These are phyloP conservation scores for Brachionus rotundiformis DNA, from an alignment of 1,140 invertebrate species.

Conservation along the genomic window DNA sequence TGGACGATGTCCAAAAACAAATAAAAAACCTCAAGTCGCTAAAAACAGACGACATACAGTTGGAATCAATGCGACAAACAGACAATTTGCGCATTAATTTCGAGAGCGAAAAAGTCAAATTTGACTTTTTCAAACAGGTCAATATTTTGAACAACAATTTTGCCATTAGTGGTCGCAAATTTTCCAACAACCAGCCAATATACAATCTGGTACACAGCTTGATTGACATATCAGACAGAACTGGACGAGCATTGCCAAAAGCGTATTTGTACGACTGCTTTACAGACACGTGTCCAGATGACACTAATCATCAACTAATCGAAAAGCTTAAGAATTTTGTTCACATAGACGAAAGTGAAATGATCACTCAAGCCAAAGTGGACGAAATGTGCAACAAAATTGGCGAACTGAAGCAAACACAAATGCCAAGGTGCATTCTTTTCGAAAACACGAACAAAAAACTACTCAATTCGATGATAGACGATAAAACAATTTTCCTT, in stretches of 20 bases:
- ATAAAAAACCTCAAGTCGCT: neutral
- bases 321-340: neutral
- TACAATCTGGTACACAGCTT: neutral
- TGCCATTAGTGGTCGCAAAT: neutral
- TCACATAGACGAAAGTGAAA: neutral
- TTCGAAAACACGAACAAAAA: neutral
- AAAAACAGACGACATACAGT: neutral
- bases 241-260: neutral
- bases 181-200: neutral
- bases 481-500: neutral
- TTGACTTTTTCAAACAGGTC: neutral
- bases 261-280: neutral
- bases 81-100: neutral
- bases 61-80: neutral
- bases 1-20: neutral
- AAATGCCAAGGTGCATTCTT: neutral
- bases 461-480: neutral
- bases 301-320: neutral
- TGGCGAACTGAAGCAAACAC: neutral
- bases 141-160: slow-evolving; percentile 6
- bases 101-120: neutral
- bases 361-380: neutral
- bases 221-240: neutral
- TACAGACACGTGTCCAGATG: neutral
- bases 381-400: slow-evolving; percentile 7